Percentiles rank a stretch among this genome's conserved stretches.
These are phyloP conservation scores for Formicarius rufipectus DNA, from an alignment of 2,113 vertebrate species.

Conservation along the genomic window DNA sequence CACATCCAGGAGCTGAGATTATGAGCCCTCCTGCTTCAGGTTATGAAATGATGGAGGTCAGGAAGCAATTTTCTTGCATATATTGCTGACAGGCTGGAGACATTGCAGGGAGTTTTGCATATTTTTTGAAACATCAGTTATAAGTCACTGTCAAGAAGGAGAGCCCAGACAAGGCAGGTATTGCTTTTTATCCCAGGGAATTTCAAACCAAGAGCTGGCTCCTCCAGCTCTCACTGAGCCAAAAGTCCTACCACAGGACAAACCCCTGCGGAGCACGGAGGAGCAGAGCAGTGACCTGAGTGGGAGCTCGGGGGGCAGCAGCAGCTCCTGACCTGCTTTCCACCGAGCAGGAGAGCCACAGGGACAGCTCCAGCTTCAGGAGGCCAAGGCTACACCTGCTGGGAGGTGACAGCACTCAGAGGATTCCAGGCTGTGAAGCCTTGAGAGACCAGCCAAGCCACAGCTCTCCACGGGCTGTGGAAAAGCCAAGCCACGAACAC, in stretches of 20 bases:
- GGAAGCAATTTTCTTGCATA: constrained; percentile 60
- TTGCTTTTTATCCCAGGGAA: not conserved
- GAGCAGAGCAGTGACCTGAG: not conserved
- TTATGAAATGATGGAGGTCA: constrained; percentile 59
- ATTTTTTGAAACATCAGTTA: constrained; percentile 17
- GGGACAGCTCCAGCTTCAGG: not conserved
- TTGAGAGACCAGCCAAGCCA: not conserved
- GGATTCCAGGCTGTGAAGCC: rapidly evolving
- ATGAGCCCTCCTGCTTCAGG: constrained; percentile 47
- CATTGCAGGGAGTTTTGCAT: constrained; percentile 1
- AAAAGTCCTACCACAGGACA: not conserved
- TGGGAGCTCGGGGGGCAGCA: not conserved
- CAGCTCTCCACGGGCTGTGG: rapidly evolving
- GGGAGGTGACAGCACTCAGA: not conserved
- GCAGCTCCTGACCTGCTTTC: not conserved
- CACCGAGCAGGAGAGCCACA: not conserved
- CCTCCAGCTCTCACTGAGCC: not conserved
- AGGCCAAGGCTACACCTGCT: not conserved
- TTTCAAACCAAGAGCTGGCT: constrained; percentile 23
- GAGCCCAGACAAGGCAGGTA: not conserved
- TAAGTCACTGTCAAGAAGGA: constrained; percentile 30
- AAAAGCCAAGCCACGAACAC: not conserved
- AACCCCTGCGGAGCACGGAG: not conserved
- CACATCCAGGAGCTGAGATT: not conserved
- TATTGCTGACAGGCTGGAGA: constrained; percentile 33